Percentiles rank a stretch among this genome's conserved stretches.
Conservation (phyloP, 2,113 vertebrate genomes). For the Cryptotis parvus region DNA sequence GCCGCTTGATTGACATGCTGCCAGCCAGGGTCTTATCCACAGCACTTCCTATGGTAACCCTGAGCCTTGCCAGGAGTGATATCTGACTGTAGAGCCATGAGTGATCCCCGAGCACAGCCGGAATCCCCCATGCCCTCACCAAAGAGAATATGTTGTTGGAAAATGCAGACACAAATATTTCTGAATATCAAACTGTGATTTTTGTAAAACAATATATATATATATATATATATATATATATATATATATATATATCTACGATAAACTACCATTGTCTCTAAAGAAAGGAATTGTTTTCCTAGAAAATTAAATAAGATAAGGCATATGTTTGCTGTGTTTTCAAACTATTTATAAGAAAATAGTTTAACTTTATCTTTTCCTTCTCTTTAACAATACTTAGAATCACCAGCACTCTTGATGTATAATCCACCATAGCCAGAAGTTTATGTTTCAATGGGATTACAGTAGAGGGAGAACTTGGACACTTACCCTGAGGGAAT, state of each 20-base stretch:
- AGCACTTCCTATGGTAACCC: no score
- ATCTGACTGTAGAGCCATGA: no score
- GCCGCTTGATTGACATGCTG: no score
- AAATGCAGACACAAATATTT: not conserved
- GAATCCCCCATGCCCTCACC: no score
- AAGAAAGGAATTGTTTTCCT: not conserved
- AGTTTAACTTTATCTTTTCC: not conserved
- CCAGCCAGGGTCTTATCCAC: no score
- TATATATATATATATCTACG: not conserved
- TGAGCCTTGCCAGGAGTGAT: no score
- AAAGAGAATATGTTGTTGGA: not conserved
- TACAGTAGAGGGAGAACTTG: not conserved
- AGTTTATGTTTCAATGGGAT: not conserved
- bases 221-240: not conserved
- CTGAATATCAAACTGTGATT: not conserved
- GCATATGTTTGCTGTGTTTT: not conserved
- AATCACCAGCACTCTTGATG: no score
- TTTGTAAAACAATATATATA: not conserved
- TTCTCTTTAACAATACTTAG: not conserved
- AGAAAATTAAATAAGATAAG: not conserved
- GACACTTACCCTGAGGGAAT: not conserved
- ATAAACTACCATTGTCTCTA: not conserved
- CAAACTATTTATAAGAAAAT: not conserved
- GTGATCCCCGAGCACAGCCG: no score
- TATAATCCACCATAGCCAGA: not conserved